Percentiles rank a stretch among this genome's conserved stretches.
Conservation (phyloP, 2,113 vertebrate species). For the Ictalurus furcatus region DNA sequence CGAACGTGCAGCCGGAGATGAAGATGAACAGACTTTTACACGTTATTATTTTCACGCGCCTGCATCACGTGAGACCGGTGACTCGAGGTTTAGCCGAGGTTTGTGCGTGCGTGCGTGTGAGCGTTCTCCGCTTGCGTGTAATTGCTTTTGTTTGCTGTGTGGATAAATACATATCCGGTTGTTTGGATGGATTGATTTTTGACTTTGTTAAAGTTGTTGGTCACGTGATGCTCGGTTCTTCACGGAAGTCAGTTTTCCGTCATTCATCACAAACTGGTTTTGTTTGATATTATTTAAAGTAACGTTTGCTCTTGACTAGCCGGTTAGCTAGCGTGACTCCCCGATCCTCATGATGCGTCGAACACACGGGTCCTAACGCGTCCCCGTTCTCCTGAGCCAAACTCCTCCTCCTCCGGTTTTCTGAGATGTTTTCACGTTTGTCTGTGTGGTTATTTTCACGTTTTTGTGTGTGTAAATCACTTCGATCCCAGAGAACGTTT, state of each 20-base stretch:
- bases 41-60: too few relatives aligned
- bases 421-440: not conserved
- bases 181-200: not conserved
- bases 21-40: too few relatives aligned
- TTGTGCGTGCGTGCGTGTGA: not conserved
- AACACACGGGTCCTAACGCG: not conserved
- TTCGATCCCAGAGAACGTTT: too few relatives aligned
- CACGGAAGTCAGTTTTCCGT: not conserved
- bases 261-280: not conserved
- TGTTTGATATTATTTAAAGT: not conserved
- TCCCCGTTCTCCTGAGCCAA: too few relatives aligned
- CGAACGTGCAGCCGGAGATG: too few relatives aligned
- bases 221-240: not conserved
- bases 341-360: too few relatives aligned
- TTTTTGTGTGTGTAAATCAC: not conserved
- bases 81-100: not conserved
- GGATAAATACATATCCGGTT: not conserved
- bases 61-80: not conserved
- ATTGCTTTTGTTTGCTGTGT: not conserved
- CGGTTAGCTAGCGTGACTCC: not conserved
- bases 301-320: not conserved
- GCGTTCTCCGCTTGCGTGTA: not conserved
- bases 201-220: not conserved
- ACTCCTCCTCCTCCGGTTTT: not conserved
- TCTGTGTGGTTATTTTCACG: not conserved